Evolutionary conservation across 2,797 vertebrate genomes (phyloP), one percentile per base, ranked within the genome.

Genomic region (Anguilla anguilla): DNA sequence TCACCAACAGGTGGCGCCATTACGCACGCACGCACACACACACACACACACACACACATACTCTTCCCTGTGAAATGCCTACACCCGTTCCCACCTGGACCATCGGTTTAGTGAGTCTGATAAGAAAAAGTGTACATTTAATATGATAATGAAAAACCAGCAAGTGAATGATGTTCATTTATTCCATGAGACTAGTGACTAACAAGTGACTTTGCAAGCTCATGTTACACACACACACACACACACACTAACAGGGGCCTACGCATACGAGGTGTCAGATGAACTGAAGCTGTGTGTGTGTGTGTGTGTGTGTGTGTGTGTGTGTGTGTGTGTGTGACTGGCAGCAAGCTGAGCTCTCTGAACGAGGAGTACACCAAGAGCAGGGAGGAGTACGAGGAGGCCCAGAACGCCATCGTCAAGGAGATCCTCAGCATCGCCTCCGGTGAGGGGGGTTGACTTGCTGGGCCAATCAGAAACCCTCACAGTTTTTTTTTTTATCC

Each of bases 381-480:
- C 95, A 96, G 97, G 92, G 96, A 96, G 74, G 98, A 99, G 88
- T 99, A 99, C 46, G 98, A 99, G 93, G 98, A 98, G 91, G 98
- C 98, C 81, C 98, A 99, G 94, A 96, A 99, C 57, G 97, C 97
- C 86, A 98, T 99, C 39, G 98, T 99, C 85, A 99, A 98, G 92
- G 99, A 99, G 95, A 99, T 99, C 89, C 97, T 99, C 93, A 97
- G 96, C 93, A 99, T 99, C 67, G 97, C 98, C 92, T 97, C 98
- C 93, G 99, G 99, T 99, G 93, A 96, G 88, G 90, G 88, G 19
- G 69, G 51, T 39, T 31, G 72, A 39, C 61, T 6, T 19, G 31
- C 86, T 51, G 51, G 13, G 31, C 28, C 85, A 64, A 31, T 59
- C 67, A 7, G 85, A 19, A 51, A 82, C 74, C 11, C 59, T 51